Base-by-base conservation (phyloP, 2,113 vertebrate genomes). In the Sorex araneus region DNA sequence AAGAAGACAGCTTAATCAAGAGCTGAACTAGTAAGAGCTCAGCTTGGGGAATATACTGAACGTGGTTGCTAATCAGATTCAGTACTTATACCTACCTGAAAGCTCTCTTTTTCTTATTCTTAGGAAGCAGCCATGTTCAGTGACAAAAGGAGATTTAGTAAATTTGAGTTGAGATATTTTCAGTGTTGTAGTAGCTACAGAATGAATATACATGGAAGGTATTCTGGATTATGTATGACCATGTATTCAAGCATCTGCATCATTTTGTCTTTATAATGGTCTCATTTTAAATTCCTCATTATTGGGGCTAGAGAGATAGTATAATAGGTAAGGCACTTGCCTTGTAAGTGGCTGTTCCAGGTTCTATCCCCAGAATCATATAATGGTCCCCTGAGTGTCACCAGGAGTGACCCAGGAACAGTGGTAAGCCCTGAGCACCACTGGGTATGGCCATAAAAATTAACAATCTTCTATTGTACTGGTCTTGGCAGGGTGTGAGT, bases 81-180 rank as follows among this genome's bases (percentile, higher is more conserved):
- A 73, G 75, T 94, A 15, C 19, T 40, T 73, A 27, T 79, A 80
- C 34, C 45, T 71, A 34, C 16, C 54, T 87, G 21, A 28, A 79
- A 74, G 21, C 36, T 54, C 60, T 66, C 2, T 74, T 73, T 85
- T 71, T 76, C 21, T 28, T 45, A 16, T 82, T 80, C 85, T 84
- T 50, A 43, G 73, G 76, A 36, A 90, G 63, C 73, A 87, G 9
- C 73, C n/a, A 45, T 27, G 15, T 60, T 84, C 54, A 69, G 6
- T 87, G 36, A 81, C 27, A 11, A 90, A 84, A 90, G 19, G 15
- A 90, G 80, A 90, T 34, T 83, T 89, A 36, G 3, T 87, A 63
- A 74, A 19, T 85, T 77, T 69, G 47, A 78, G 8, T 30, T 76
- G 40, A 90, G 9, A 43, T 80, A 1, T 60, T 34, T 71, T 90